A percentile compares a stretch with the other conserved stretches of the same genome.
Conservation (phyloP, 1,140 invertebrate species). For the Drosophila ogumai region DNA sequence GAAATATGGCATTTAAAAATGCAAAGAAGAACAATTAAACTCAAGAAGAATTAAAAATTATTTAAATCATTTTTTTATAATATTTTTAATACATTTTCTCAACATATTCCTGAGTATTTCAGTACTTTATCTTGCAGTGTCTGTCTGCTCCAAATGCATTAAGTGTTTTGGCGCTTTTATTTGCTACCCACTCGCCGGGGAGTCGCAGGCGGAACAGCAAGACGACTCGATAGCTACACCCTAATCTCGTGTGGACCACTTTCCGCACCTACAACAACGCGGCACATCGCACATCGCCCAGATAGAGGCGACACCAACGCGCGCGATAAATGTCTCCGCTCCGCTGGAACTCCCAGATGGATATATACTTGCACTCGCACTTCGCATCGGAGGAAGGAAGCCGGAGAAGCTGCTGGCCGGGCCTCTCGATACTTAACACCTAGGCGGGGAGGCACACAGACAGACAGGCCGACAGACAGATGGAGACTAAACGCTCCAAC, state of each 20-base stretch:
- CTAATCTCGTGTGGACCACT: slow-evolving; percentile 77
- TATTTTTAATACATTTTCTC: background rate
- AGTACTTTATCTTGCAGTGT: slow-evolving; percentile 8
- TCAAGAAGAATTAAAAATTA: background rate
- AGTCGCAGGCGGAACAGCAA: slow-evolving; percentile 45
- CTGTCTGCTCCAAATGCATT: slow-evolving; percentile 78
- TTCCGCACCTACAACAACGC: slow-evolving; percentile 75
- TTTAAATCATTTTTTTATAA: background rate
- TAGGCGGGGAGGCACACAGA: slow-evolving; percentile 11
- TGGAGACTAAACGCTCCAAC: slow-evolving; percentile 48
- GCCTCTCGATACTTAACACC: slow-evolving; percentile 53
- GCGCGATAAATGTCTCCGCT: slow-evolving; percentile 33
- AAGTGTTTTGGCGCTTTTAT: slow-evolving; percentile 77
- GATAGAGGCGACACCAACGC: slow-evolving; percentile 67
- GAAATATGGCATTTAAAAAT: background rate
- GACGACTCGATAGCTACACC: slow-evolving; percentile 66
- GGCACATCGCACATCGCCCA: slow-evolving; percentile 22
- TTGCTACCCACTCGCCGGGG: slow-evolving; percentile 66
- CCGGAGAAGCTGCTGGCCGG: slow-evolving; percentile 30
- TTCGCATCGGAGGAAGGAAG: slow-evolving; percentile 34
- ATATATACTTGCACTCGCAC: slow-evolving; percentile 10
- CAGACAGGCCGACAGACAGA: background rate
- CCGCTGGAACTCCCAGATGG: slow-evolving; percentile 75
- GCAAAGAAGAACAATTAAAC: background rate
- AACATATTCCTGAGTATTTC: background rate